Percentiles rank a stretch among this genome's conserved stretches.
Evolutionary conservation across 2,888 invertebrate genomes (phyloP).

Genomic region (Lepidonotus clava): DNA sequence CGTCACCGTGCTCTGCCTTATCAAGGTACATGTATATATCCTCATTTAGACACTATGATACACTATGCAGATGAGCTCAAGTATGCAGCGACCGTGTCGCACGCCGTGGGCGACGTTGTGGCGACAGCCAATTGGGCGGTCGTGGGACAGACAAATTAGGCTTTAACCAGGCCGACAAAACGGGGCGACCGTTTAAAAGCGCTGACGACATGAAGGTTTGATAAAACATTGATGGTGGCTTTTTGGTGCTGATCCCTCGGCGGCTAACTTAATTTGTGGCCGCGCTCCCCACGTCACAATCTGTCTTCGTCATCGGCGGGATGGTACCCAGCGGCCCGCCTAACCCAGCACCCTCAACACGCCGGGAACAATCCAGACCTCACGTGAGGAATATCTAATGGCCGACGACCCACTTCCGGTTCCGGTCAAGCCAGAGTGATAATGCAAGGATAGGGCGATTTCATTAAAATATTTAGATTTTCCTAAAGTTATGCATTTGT

Average conservation of each 20-base stretch:
- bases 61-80: no score
- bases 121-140: no score
- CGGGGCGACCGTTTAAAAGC: background rate
- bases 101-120: no score
- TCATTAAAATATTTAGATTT: no score
- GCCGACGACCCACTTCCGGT: background rate
- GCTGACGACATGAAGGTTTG: background rate
- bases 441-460: no score
- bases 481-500: no score
- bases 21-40: no score
- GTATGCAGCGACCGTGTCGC: no score
- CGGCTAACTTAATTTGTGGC: constrained; percentile 9
- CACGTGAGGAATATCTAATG: background rate
- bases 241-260: background rate
- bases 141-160: constrained; percentile 25
- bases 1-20: no score
- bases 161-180: background rate
- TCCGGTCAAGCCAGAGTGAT: constrained; percentile 1
- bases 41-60: no score
- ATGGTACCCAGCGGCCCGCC: background rate
- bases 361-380: background rate
- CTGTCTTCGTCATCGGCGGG: background rate
- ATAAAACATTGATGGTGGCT: background rate
- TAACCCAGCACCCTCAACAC: background rate
- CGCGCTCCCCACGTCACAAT: background rate